Evolutionary conservation across 2,797 vertebrate genomes (phyloP).

Genomic region (Halcyon leucocephala): DNA sequence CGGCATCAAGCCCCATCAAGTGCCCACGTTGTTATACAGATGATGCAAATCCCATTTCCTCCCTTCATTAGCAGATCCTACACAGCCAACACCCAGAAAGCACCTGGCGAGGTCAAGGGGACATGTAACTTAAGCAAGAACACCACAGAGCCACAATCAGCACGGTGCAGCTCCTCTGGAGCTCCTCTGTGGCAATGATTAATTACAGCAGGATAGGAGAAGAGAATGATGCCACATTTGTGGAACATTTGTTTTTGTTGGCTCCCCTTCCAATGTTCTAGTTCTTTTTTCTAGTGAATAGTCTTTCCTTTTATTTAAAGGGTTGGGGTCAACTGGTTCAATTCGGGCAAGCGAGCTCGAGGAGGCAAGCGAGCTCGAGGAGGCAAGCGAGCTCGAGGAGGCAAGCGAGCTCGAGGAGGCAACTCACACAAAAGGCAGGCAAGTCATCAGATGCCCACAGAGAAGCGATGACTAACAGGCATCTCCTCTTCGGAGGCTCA

Average conservation of each 20-base stretch:
- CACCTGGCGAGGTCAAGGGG: not conserved
- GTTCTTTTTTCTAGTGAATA: not conserved
- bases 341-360: not conserved
- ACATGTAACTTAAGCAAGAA: accelerated
- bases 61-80: not conserved
- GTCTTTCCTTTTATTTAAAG: not conserved
- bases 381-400: not conserved
- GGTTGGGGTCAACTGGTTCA: not conserved
- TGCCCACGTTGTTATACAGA: accelerated
- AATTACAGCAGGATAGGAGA: not conserved
- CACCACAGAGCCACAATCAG: not conserved
- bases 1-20: not conserved
- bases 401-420: accelerated
- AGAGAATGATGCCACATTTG: not conserved
- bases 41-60: not conserved
- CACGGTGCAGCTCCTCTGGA: not conserved
- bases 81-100: not conserved
- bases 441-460: not conserved
- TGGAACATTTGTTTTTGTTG: not conserved
- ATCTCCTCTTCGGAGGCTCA: not conserved
- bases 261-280: not conserved
- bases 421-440: not conserved
- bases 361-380: not conserved
- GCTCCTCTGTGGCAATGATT: not conserved
- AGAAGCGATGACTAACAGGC: accelerated